Evolutionary conservation across 1,140 invertebrate species (phyloP).

Genomic region (Batillaria attramentaria): DNA sequence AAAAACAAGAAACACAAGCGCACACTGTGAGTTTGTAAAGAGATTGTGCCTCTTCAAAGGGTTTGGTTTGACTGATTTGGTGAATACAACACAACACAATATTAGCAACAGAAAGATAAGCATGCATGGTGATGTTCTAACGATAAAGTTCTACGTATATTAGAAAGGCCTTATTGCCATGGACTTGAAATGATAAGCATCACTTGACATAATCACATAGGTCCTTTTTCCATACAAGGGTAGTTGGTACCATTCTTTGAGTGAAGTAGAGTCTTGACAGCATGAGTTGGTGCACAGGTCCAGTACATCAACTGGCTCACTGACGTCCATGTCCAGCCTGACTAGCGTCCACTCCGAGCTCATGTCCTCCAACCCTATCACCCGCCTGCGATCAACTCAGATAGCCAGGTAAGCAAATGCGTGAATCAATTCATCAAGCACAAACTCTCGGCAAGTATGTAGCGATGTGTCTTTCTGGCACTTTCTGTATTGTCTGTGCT

Average conservation of each 20-base stretch:
- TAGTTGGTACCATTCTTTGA: too few relatives aligned
- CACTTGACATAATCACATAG: too few relatives aligned
- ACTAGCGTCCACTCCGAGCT: slow-evolving; percentile 47
- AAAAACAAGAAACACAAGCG: slow-evolving; percentile 18
- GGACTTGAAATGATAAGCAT: too few relatives aligned
- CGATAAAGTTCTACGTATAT: too few relatives aligned
- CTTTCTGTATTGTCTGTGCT: too few relatives aligned
- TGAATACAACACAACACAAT: too few relatives aligned
- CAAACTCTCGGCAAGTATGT: background rate
- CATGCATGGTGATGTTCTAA: background rate
- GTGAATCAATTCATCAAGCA: background rate
- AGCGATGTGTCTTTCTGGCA: background rate
- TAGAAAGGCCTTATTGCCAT: too few relatives aligned
- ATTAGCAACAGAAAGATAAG: too few relatives aligned
- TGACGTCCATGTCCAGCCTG: slow-evolving; percentile 33
- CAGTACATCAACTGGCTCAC: slow-evolving; percentile 10
- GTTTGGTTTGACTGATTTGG: too few relatives aligned
- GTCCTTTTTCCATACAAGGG: too few relatives aligned
- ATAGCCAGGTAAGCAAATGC: slow-evolving; percentile 39
- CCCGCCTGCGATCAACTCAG: slow-evolving; percentile 39
- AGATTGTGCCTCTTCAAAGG: too few relatives aligned
- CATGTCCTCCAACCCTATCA: slow-evolving; percentile 44
- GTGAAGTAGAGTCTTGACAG: background rate
- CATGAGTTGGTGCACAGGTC: too few relatives aligned
- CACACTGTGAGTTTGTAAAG: slow-evolving; percentile 13